Evolutionary conservation across 1,140 invertebrate genomes (phyloP), one percentile per base, ranked within the genome.

Genomic region (Drosophila orena): DNA sequence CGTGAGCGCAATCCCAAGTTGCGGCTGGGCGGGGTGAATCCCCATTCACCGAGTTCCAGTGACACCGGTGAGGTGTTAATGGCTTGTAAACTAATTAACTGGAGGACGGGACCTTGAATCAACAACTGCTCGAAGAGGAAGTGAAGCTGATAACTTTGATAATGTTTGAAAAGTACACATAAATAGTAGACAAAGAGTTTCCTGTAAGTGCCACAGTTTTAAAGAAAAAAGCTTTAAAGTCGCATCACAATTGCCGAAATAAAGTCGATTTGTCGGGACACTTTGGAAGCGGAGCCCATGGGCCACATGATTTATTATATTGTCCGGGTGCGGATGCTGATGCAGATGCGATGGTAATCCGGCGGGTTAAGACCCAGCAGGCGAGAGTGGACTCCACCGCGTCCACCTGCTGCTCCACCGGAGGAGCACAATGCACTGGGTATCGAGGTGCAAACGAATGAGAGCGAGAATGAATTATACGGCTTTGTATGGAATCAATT

Each of bases 401-500:
- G 27, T 40, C 54, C n/a, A 3, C 38, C n/a, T 42, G n/a, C 40
- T 15, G 7, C 6, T 57, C 34, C 46, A 10, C 27, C 53, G 49
- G 43, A 40, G 34, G 11, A 8, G 55, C 24, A 53, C 73, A 50
- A 50, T 74, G 55, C 79, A 43, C 37, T 11, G 24, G 54, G 44
- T 6, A 77, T 64, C 68, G 65, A 68, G 75, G 64, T 61, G 65
- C 72, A 65, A 57, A 61, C 61, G 74, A 58, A 17, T 17, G 17
- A 17, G 17, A 79, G 68, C 49, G 64, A 43, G 77, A 88, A 79
- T 78, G 69, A 81, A 78, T 78, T 78, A 81, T 78, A 77, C 54
- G 70, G 54, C 55, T 85, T 81, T 65, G 61, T 62, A 64, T 78
- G 58, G 80, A 86, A 88, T 86, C 83, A 86, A 86, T 86, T 86